Conservation (phyloP, 2,888 invertebrate genomes). For the Fragum whitleyi region DNA sequence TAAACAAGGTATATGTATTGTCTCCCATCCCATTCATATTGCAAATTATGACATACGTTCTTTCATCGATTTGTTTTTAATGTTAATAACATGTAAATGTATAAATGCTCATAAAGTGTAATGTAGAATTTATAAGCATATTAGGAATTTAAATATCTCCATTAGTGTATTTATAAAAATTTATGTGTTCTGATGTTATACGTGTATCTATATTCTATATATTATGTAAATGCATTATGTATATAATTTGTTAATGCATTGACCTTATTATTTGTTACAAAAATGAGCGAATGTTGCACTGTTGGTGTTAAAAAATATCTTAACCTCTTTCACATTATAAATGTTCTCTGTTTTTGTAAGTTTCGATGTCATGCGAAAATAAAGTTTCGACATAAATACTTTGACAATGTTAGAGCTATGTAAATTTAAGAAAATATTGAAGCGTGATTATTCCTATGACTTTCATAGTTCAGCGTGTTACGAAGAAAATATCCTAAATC, state of each 20-base stretch:
- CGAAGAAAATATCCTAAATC: too few relatives aligned
- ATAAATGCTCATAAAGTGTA: not conserved
- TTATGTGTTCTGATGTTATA: not conserved
- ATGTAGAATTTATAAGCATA: not conserved
- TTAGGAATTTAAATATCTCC: not conserved
- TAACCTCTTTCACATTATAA: not conserved
- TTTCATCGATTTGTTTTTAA: not conserved
- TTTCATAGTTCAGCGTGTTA: too few relatives aligned
- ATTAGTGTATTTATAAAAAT: not conserved
- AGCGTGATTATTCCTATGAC: too few relatives aligned
- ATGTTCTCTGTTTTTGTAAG: not conserved
- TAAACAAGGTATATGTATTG: too few relatives aligned
- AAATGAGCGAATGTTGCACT: not conserved
- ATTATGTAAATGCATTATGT: slow-evolving; percentile 13
- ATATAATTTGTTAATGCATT: slow-evolving; percentile 9
- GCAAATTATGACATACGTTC: not conserved
- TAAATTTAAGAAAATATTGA: too few relatives aligned
- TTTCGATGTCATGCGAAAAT: not conserved
- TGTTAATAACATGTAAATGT: not conserved
- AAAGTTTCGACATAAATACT: too few relatives aligned
- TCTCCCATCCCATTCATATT: too few relatives aligned
- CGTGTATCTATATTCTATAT: slow-evolving; percentile 1
- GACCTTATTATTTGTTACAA: slow-evolving; percentile 1
- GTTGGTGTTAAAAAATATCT: not conserved
- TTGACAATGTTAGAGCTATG: too few relatives aligned